phyloP scores from a whole-genome alignment of 2,888 invertebrate species.

The Eretmocerus hayati region DNA sequence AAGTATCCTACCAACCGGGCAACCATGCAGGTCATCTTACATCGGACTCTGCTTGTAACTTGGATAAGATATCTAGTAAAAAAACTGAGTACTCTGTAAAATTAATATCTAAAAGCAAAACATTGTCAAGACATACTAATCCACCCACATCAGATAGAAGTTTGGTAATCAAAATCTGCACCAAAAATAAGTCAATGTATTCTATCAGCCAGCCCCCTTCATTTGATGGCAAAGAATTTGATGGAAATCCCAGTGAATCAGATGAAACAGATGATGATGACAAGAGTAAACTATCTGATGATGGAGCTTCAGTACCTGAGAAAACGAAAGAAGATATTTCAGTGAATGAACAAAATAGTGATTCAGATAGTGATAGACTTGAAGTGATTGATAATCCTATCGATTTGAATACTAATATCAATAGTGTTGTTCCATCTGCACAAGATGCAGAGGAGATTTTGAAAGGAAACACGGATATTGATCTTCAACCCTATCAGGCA shows the following conservation, averaged over 20 bases:
- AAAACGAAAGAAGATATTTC: conserved; percentile 25
- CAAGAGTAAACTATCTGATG: conserved; percentile 30
- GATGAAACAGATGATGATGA: conserved; percentile 39
- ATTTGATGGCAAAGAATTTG: conserved; percentile 24
- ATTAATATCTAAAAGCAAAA: no score
- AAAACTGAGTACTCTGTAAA: no score
- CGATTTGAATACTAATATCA: background rate
- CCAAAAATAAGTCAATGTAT: conserved; percentile 42
- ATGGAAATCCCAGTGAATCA: conserved; percentile 28
- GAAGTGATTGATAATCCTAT: conserved; percentile 29
- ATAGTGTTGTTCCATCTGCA: no score
- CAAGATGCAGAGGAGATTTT: no score
- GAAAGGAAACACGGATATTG: no score
- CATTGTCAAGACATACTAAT: no score
- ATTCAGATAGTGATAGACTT: conserved; percentile 38
- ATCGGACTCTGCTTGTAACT: conserved; percentile 31
- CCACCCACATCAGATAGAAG: conserved; percentile 36
- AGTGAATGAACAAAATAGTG: conserved; percentile 33
- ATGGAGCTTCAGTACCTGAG: conserved; percentile 14
- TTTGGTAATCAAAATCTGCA: conserved; percentile 43
- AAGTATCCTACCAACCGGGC: conserved; percentile 23
- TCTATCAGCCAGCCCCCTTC: conserved; percentile 32
- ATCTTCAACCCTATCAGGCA: conserved; percentile 12
- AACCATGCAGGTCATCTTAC: conserved; percentile 27
- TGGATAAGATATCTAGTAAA: no score